phyloP scores from a whole-genome alignment of 2,113 vertebrate species.

The Alethe castanea region DNA sequence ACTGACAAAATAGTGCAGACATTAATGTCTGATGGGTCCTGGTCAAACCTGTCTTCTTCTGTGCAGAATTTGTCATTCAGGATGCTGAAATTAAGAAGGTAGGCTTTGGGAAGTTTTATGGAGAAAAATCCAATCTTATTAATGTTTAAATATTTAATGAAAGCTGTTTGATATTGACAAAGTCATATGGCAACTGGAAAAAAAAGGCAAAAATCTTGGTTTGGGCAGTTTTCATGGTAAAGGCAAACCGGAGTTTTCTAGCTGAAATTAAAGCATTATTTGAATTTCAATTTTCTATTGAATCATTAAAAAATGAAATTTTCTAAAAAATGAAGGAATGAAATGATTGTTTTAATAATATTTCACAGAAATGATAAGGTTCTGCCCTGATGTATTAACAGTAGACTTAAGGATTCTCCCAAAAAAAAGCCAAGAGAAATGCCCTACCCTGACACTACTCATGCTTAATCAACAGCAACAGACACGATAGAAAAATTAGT shows the following conservation, averaged over 20 bases:
- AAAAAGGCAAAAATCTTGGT: background rate
- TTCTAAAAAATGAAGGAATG: background rate
- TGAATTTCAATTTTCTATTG: background rate
- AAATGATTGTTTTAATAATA: background rate
- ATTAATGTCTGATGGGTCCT: background rate
- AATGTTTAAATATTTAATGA: background rate
- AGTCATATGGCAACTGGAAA: background rate
- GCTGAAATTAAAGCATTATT: background rate
- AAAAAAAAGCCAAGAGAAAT: background rate
- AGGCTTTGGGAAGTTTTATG: background rate
- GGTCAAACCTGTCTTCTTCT: background rate
- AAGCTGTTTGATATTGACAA: background rate
- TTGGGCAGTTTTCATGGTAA: background rate
- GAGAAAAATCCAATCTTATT: background rate
- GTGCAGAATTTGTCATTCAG: background rate
- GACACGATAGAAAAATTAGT: background rate
- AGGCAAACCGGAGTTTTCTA: background rate
- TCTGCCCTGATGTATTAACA: background rate
- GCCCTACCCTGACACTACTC: accelerated
- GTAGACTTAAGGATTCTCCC: background rate
- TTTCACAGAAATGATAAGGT: background rate
- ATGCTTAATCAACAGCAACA: background rate
- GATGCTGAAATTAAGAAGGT: background rate
- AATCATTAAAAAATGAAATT: background rate
- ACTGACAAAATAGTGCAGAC: background rate